These are phyloP conservation scores for Mus pahari DNA, from an alignment of 2,113 vertebrate species.

Conservation along the genomic window DNA sequence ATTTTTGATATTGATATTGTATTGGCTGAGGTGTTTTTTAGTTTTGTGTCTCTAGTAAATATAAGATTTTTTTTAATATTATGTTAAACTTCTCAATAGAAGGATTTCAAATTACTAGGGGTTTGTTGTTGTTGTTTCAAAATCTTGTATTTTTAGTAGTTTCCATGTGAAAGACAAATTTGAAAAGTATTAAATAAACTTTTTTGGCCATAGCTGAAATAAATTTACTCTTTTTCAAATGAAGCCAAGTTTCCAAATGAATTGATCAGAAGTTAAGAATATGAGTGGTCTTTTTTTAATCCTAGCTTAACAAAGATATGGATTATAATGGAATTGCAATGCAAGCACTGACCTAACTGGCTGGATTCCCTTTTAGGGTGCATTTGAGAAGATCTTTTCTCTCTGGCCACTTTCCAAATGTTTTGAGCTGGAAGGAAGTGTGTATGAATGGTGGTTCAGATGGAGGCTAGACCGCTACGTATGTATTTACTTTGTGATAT, in stretches of 20 bases:
- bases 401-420: conserved; percentile 96
- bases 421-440: conserved; percentile 94
- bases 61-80: conserved; percentile 22
- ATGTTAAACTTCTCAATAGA: conserved; percentile 15
- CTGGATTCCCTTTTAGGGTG: conserved; percentile 86
- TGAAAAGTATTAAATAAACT: conserved; percentile 44
- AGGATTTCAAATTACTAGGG: conserved; percentile 26
- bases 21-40: conserved; percentile 52
- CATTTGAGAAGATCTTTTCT: conserved; percentile 97
- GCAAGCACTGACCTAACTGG: conserved; percentile 40
- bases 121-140: background rate
- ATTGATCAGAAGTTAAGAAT: conserved; percentile 38
- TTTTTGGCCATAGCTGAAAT: conserved; percentile 42
- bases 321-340: conserved; percentile 31
- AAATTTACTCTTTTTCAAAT: conserved; percentile 59
- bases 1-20: conserved; percentile 47
- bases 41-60: conserved; percentile 61
- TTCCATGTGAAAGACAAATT: conserved; percentile 51
- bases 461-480: conserved; percentile 98
- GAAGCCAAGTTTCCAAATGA: conserved; percentile 48
- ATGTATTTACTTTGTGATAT: conserved; percentile 79
- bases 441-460: conserved; percentile 99
- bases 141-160: conserved; percentile 24
- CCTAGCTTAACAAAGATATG: conserved; percentile 15
- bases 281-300: background rate